A percentile compares a stretch with the other conserved stretches of the same genome.
phyloP scores from a whole-genome alignment of 2,888 invertebrate genomes.

The Napeogenes inachia region DNA sequence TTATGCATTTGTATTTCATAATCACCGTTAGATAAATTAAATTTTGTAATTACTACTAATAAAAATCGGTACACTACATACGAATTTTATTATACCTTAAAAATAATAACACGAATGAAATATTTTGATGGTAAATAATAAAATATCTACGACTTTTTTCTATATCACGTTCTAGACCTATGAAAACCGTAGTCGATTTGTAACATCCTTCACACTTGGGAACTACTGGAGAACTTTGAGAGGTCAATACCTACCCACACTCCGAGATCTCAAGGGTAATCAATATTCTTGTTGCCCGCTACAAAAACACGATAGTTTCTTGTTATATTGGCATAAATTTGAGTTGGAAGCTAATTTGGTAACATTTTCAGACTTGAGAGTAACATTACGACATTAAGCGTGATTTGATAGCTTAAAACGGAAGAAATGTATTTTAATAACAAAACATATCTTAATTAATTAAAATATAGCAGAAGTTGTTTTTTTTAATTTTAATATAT shows the following conservation, averaged over 20 bases:
- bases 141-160: not conserved
- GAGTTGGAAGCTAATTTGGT: not conserved
- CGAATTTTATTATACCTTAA: too few species aligned
- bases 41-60: too few species aligned
- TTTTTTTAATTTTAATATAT: too few species aligned
- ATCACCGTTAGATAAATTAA: too few species aligned
- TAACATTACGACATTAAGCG: not conserved
- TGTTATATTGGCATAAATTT: not conserved
- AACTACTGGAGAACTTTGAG: constrained; percentile 10
- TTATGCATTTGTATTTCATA: too few species aligned
- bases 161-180: not conserved
- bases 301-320: constrained; percentile 7
- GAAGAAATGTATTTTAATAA: too few species aligned
- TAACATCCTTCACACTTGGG: constrained; percentile 9
- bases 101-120: not conserved
- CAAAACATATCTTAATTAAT: too few species aligned
- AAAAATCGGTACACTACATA: too few species aligned
- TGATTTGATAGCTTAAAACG: not conserved
- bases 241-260: constrained; percentile 15
- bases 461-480: too few species aligned
- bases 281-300: constrained; percentile 11
- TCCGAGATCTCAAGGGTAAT: constrained; percentile 12
- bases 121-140: not conserved
- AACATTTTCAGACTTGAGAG: not conserved
- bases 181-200: constrained; percentile 17